Conservation (phyloP, 2,888 invertebrate species). For the Noctua janthe region DNA sequence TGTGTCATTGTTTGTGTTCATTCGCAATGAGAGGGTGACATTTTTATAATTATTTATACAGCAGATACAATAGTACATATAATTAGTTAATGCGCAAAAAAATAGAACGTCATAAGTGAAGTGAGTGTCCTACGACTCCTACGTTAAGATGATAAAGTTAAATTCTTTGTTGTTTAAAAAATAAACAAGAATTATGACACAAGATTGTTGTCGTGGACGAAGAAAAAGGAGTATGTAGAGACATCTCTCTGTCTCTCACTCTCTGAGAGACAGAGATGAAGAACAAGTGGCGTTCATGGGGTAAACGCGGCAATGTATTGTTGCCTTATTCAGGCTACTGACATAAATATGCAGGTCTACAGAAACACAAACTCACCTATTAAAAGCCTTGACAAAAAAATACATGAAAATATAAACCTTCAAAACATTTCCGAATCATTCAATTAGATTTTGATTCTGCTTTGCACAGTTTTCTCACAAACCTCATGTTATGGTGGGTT, state of each 20-base stretch:
- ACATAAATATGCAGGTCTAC: no score
- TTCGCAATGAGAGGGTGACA: constrained; percentile 13
- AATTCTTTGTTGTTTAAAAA: not conserved
- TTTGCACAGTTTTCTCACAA: not conserved
- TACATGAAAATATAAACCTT: no score
- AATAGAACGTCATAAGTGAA: not conserved
- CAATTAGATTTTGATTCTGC: not conserved
- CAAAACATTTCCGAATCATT: not conserved
- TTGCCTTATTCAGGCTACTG: not conserved
- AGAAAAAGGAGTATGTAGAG: no score
- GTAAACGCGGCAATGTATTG: not conserved
- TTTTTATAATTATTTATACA: constrained; percentile 24
- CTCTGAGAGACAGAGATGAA: no score
- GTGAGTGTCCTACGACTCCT: not conserved
- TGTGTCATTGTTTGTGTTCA: constrained; percentile 34
- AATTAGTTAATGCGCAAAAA: constrained; percentile 29
- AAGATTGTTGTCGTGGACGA: not conserved
- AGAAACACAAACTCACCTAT: no score
- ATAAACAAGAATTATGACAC: constrained; percentile 2
- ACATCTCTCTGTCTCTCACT: no score
- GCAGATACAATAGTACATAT: not conserved
- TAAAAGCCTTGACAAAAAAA: no score
- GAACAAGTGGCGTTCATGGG: not conserved
- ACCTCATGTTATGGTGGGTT: not conserved
- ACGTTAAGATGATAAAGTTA: not conserved